These are phyloP conservation scores for Thaleichthys pacificus DNA, from an alignment of 2,797 vertebrate species.

Conservation along the genomic window DNA sequence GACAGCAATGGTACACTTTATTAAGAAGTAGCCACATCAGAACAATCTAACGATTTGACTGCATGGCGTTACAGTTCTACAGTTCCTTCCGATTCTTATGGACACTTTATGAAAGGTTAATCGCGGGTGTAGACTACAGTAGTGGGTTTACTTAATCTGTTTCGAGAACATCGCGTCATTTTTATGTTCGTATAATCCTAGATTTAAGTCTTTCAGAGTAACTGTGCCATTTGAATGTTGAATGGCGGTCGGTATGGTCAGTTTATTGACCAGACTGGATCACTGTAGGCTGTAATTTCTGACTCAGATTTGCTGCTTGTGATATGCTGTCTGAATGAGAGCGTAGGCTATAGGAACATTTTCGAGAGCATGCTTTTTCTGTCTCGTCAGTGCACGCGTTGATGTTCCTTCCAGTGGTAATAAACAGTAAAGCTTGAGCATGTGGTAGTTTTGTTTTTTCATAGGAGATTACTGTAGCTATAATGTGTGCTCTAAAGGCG, in stretches of 20 bases:
- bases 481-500: too few relatives aligned
- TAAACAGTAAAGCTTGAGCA: neutral
- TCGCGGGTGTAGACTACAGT: neutral
- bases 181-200: neutral
- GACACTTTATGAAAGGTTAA: slow-evolving; percentile 16
- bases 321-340: neutral
- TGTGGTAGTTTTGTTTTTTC: neutral
- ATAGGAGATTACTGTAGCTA: neutral
- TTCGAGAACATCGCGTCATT: too few relatives aligned
- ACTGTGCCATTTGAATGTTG: neutral
- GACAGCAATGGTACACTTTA: neutral
- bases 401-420: neutral
- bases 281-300: neutral
- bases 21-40: too few relatives aligned
- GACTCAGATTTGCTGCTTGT: neutral
- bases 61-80: slow-evolving; percentile 5
- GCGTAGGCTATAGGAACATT: neutral
- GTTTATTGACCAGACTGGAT: neutral
- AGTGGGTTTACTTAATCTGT: neutral
- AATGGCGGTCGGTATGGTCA: neutral
- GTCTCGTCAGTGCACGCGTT: neutral
- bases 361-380: neutral
- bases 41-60: too few relatives aligned
- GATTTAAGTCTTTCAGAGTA: neutral
- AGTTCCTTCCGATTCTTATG: slow-evolving; percentile 14